These are phyloP conservation scores for Apotomis turbidana DNA, from an alignment of 2,888 invertebrate species.

Conservation along the genomic window DNA sequence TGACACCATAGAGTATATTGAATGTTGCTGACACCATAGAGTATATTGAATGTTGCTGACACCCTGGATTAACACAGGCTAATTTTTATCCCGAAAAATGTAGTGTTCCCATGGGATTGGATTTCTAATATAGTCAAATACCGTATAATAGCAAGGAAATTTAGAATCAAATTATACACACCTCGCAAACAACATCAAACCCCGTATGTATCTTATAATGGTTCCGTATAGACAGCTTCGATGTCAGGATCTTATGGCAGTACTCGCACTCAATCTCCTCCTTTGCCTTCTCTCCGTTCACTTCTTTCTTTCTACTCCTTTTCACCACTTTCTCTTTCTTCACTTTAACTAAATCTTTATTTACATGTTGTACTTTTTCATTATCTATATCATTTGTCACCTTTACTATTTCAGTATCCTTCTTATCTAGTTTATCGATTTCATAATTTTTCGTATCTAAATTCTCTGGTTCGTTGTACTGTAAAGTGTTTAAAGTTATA, in stretches of 20 bases:
- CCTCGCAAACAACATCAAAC: conserved; percentile 71
- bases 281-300: conserved; percentile 47
- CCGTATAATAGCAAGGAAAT: too few species aligned
- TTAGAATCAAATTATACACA: conserved; percentile 38
- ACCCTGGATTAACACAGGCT: too few species aligned
- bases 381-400: neutral
- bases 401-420: neutral
- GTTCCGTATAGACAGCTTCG: conserved; percentile 69
- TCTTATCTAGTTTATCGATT: neutral
- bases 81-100: too few species aligned
- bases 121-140: too few species aligned
- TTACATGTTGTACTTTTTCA: conserved; percentile 31
- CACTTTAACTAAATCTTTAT: conserved; percentile 45
- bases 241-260: conserved; percentile 73
- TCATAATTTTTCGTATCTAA: conserved; percentile 6
- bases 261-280: conserved; percentile 73
- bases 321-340: conserved; percentile 28
- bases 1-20: too few species aligned
- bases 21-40: too few species aligned
- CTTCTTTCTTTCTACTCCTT: conserved; percentile 47
- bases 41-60: too few species aligned
- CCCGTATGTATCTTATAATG: conserved; percentile 78
- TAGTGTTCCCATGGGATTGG: too few species aligned
- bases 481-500: conserved; percentile 24
- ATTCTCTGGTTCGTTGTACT: conserved; percentile 7